Percentiles rank a stretch among this genome's conserved stretches.
phyloP scores from a whole-genome alignment of 1,140 invertebrate species.

The Agrypnia vestita region DNA sequence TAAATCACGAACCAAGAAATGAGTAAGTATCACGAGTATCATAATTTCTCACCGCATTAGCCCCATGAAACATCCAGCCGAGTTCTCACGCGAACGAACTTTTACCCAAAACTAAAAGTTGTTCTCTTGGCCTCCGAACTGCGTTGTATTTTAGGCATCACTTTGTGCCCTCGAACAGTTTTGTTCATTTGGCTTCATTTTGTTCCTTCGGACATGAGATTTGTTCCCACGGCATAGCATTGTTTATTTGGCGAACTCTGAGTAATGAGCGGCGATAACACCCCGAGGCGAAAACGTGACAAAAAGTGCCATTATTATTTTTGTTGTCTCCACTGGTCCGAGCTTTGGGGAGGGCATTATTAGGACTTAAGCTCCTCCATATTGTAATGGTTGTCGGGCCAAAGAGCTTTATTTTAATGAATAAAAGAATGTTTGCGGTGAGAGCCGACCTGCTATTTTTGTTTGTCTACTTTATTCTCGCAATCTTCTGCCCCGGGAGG shows the following conservation, averaged over 20 bases:
- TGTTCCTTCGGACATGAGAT: too few relatives aligned
- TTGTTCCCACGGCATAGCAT: neutral
- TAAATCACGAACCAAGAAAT: too few relatives aligned
- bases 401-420: slow-evolving; percentile 21
- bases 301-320: slow-evolving; percentile 9
- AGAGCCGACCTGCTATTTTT: neutral
- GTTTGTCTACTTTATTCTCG: neutral
- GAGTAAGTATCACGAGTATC: too few relatives aligned
- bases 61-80: too few relatives aligned
- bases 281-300: slow-evolving; percentile 7
- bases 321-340: neutral
- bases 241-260: neutral
- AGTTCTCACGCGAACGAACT: too few relatives aligned
- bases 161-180: too few relatives aligned
- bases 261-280: neutral
- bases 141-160: too few relatives aligned
- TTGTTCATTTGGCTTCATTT: too few relatives aligned
- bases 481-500: neutral
- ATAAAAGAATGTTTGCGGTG: slow-evolving; percentile 14
- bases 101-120: too few relatives aligned
- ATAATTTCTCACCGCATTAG: too few relatives aligned
- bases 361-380: neutral
- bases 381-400: neutral
- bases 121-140: too few relatives aligned
- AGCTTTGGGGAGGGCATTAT: slow-evolving; percentile 13